Conservation (phyloP, 2,797 vertebrate genomes). For the Sebastolobus altivelis region DNA sequence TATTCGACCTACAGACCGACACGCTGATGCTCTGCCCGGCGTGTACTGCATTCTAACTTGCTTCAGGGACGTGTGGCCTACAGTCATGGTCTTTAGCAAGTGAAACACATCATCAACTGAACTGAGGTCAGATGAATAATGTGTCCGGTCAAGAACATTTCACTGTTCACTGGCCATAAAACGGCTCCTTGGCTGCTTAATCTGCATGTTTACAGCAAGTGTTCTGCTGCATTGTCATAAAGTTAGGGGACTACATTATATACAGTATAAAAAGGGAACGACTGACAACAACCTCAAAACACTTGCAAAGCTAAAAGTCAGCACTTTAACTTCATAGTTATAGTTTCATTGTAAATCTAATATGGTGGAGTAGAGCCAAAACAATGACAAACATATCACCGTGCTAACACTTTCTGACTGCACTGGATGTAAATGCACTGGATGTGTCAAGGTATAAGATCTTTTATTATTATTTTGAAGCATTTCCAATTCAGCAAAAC, state of each 20-base stretch:
- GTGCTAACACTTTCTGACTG: constrained; percentile 1
- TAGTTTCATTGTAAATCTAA: constrained; percentile 16
- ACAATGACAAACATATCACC: neutral
- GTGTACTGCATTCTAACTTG: neutral
- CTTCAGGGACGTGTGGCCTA: neutral
- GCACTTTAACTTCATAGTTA: constrained; percentile 21
- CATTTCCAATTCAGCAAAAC: neutral
- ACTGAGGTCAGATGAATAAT: constrained; percentile 20
- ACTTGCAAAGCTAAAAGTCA: constrained; percentile 8
- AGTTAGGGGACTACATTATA: neutral
- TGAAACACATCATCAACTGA: constrained; percentile 18
- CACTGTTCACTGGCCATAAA: neutral
- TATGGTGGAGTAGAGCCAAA: neutral
- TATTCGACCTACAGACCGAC: neutral
- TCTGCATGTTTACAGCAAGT: constrained; percentile 6
- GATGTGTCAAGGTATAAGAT: neutral
- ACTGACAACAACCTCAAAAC: constrained; percentile 10
- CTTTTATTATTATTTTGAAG: neutral
- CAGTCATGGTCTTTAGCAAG: neutral
- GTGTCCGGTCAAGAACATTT: neutral
- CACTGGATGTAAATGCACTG: neutral
- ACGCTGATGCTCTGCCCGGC: neutral
- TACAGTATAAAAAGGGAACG: neutral
- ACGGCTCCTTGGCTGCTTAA: neutral
- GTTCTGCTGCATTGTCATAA: neutral